Evolutionary conservation across 53 echinoderm and acorn worm species (phyloP).

Genomic region (Arbacia lixula): DNA sequence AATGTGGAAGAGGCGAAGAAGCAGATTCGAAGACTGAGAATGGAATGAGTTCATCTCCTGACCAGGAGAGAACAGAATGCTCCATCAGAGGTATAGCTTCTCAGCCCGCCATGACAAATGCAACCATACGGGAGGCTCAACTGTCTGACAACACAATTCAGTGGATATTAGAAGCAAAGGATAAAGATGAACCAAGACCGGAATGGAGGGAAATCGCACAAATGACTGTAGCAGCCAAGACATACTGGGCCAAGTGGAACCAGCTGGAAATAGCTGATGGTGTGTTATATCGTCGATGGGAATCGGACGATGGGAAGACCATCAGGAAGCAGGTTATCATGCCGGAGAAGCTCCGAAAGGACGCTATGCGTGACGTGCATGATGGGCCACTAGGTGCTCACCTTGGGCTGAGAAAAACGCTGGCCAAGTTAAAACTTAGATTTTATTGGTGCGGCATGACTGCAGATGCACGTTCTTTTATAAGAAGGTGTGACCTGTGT

Average conservation of each 20-base stretch:
- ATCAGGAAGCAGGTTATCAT: constrained; percentile 47
- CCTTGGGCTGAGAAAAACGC: constrained; percentile 59
- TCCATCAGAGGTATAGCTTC: constrained; percentile 7
- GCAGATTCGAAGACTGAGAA: neutral
- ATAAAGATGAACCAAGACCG: constrained; percentile 13
- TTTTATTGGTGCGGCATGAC: constrained; percentile 60
- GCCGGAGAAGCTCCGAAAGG: constrained; percentile 15
- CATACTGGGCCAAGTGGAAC: constrained; percentile 64
- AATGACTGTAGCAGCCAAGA: constrained; percentile 19
- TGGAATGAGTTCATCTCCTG: neutral
- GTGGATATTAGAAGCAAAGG: constrained; percentile 42
- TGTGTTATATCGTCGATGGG: constrained; percentile 51
- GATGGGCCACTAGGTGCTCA: constrained; percentile 54
- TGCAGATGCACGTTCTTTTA: constrained; percentile 39
- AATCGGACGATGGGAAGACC: constrained; percentile 49
- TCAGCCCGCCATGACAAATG: constrained; percentile 1
- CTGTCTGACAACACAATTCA: constrained; percentile 6
- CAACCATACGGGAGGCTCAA: constrained; percentile 1
- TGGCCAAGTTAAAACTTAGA: constrained; percentile 25
- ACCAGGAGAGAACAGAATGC: neutral
- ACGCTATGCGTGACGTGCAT: constrained; percentile 50
- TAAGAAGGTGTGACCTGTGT: constrained; percentile 50
- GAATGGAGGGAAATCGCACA: constrained; percentile 30
- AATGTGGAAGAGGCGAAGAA: constrained; percentile 20
- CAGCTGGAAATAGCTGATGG: constrained; percentile 41